Evolutionary conservation across 2,797 vertebrate genomes (phyloP), one percentile per base, ranked within the genome.

Genomic region (Toxotes lorentzi): DNA sequence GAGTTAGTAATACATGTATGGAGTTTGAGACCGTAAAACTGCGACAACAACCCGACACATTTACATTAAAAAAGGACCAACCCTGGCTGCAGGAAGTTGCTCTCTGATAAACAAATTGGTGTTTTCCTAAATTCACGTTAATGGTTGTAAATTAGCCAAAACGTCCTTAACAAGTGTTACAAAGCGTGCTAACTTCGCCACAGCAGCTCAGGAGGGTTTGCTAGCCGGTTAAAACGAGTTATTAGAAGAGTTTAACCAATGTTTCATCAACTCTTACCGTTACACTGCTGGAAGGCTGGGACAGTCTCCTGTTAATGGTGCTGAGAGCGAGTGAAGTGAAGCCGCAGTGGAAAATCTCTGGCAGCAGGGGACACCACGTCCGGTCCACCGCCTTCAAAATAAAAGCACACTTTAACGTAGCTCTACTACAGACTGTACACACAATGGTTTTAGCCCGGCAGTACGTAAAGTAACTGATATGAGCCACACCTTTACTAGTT

Each of bases 211-310:
- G 0, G 5, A 0, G 8, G 9, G 5, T 10, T 14, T 13, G 4
- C 3, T 41, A 23, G 16, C 0, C 4, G 11, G 14, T 4, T 34
- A 50, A 65, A 70, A 12, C 0, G 3, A 27, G 27, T 30, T 51
- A 38, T 17, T 0, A 7, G 0, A 17, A 2, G 11, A 81, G 19
- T 90, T 71, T 32, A 1, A 0, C 0, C 1, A 43, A 21, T 62
- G 43, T 75, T 87, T 76, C 0, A 17, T n/a, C 21, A 58, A 79
- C 47, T 73, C 95, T 95, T 95, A 96, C 95, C 95, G 88, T 94
- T 73, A 45, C 71, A 60, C 70, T 61, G 70, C 70, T 72, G 47
- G 5, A 54, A n/a, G n/a, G 45, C 38, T 70, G 48, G 43, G 78
- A 80, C 65, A 68, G 79, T 78, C 68, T 78, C 69, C 77, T 76